Evolutionary conservation across 2,797 vertebrate genomes (phyloP).

Genomic region (Columba guinea): DNA sequence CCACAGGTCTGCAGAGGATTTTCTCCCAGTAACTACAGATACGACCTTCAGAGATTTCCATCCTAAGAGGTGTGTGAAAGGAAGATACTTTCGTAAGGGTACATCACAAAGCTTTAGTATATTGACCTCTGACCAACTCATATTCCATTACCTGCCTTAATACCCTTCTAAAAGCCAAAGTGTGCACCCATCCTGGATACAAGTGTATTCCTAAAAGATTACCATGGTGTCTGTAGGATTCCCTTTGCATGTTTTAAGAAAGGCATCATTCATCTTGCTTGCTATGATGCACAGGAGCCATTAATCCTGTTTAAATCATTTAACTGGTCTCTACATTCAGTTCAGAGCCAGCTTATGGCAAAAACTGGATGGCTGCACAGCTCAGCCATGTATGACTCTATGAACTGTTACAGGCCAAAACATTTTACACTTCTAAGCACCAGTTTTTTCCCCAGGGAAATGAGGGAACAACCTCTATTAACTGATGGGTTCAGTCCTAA

Average conservation of each 20-base stretch:
- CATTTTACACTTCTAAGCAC: not conserved
- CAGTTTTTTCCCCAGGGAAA: not conserved
- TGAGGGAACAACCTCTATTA: not conserved
- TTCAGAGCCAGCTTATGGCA: not conserved
- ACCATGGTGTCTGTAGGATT: fast-evolving
- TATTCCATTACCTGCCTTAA: not conserved
- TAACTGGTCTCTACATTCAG: not conserved
- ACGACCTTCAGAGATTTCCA: not conserved
- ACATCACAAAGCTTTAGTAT: not conserved
- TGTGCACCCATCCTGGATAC: not conserved
- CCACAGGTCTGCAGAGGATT: too few relatives aligned
- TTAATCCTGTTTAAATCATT: not conserved
- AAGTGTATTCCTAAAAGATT: not conserved
- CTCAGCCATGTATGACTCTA: not conserved
- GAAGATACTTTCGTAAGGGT: not conserved
- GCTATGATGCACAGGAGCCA: not conserved
- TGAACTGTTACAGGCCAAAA: not conserved
- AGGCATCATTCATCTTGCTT: too few relatives aligned
- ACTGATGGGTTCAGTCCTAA: not conserved
- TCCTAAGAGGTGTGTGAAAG: fast-evolving
- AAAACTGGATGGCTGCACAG: not conserved
- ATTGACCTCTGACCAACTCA: too few relatives aligned
- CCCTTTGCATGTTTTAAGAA: not conserved
- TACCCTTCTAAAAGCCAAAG: not conserved
- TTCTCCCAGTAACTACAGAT: not conserved